These are phyloP conservation scores for Mus spicilegus DNA, from an alignment of 2,113 vertebrate genomes.

Conservation along the genomic window DNA sequence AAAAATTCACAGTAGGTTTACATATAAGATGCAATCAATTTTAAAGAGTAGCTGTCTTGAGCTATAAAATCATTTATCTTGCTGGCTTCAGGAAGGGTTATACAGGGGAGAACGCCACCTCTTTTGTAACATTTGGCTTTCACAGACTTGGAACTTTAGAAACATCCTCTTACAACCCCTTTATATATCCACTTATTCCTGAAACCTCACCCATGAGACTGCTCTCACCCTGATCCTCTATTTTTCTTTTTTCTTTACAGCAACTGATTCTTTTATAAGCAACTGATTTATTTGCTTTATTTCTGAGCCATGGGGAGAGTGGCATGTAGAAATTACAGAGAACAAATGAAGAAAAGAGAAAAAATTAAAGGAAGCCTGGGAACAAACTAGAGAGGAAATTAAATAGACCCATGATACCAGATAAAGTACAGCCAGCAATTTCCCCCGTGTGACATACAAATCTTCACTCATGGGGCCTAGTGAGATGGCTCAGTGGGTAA, in stretches of 20 bases:
- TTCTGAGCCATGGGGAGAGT: neutral
- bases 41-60: neutral
- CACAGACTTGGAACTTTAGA: neutral
- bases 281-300: neutral
- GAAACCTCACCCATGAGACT: neutral
- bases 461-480: too few species aligned
- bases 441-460: neutral
- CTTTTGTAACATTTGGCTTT: neutral
- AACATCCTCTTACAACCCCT: neutral
- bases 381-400: neutral
- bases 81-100: neutral
- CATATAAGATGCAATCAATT: neutral
- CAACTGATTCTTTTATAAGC: neutral
- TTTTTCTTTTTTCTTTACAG: neutral
- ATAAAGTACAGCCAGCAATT: neutral
- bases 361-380: neutral
- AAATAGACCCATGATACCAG: neutral
- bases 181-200: neutral
- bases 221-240: neutral
- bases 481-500: neutral
- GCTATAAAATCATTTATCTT: slow-evolving; percentile 30
- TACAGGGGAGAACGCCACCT: neutral
- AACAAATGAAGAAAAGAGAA: neutral
- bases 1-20: neutral
- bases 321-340: neutral